A percentile compares a stretch with the other conserved stretches of the same genome.
Evolutionary conservation across 2,888 invertebrate species (phyloP).

Genomic region (Caradrina kadenii): DNA sequence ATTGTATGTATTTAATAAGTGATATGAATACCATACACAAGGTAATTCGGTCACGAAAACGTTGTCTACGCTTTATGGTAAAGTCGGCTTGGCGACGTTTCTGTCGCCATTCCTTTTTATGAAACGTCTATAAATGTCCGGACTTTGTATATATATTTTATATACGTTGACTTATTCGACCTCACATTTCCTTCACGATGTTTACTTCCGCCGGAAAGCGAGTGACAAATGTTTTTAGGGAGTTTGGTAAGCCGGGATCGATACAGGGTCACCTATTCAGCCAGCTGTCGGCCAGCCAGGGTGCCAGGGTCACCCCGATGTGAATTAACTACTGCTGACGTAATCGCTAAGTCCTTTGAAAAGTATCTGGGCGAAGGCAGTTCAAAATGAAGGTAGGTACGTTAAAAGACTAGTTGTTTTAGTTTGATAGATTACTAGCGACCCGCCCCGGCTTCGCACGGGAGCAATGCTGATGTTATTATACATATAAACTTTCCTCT

Average conservation of each 20-base stretch:
- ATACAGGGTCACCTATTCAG: conserved; percentile 60
- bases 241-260: conserved; percentile 62
- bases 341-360: conserved; percentile 35
- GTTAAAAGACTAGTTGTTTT: not conserved
- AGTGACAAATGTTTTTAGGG: conserved; percentile 67
- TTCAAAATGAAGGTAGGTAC: not conserved
- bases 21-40: conserved; percentile 17
- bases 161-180: conserved; percentile 63
- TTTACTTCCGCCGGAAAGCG: conserved; percentile 63
- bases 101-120: conserved; percentile 52
- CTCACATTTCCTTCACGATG: conserved; percentile 64
- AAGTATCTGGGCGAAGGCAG: not conserved
- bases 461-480: too few relatives aligned
- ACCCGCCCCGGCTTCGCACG: too few relatives aligned
- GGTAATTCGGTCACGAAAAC: conserved; percentile 32
- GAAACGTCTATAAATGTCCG: conserved; percentile 57
- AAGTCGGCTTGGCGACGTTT: conserved; percentile 41
- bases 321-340: conserved; percentile 44
- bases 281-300: conserved; percentile 32
- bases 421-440: not conserved
- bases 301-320: conserved; percentile 49
- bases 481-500: too few relatives aligned
- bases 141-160: conserved; percentile 52
- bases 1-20: conserved; percentile 14
- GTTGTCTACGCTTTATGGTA: conserved; percentile 37